Base-by-base conservation (phyloP, 2,888 invertebrate species). In the Steinernema hermaphroditum region DNA sequence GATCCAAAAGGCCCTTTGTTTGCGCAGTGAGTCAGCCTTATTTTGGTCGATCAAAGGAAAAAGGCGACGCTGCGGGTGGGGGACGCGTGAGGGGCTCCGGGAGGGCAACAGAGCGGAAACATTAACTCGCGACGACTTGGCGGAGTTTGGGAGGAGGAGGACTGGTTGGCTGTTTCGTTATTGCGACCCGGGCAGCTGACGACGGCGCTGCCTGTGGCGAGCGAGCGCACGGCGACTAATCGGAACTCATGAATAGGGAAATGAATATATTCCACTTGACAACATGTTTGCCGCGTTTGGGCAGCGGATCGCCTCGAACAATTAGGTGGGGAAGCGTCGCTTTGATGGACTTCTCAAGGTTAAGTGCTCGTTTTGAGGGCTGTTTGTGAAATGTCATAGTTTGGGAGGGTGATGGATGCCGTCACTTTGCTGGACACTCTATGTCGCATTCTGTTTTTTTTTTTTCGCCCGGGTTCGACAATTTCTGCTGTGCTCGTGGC, bases 21-120 rank as follows among this genome's bases (percentile, higher is more conserved):
- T 62, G 62, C 62, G 29, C 34, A 62, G 62, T 62, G 62, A 62
- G 9, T 62, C 62, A 62, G 19, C 62, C 62, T 62, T 62, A 32
- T 62, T 62, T 34, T 62, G 32, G 37, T 29, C 62, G 27, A 32
- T 29, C 54, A 54, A 24, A 54, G 24, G 54, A 54, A 54, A 16
- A 22, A 27, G 37, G 19, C 16, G 62, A 32, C 62, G 32, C 27
- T 16, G 27, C 1, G 32, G 27, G 62, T n/a, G n/a, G 29, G 16
- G 16, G 8, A n/a, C 62, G 27, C 22, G 32, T 62, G 62, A 62
- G 32, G 62, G 29, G 62, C 62, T 62, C 62, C 14, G 9, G 32
- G 32, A 62, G 32, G 62, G 62, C 62, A 62, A 62, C 62, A 62
- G 62, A 62, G 62, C 62, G 62, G 62, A 62, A 62, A 62, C 62